Evolutionary conservation across 1,140 invertebrate genomes (phyloP).

Genomic region (Eriosoma lanigerum): DNA sequence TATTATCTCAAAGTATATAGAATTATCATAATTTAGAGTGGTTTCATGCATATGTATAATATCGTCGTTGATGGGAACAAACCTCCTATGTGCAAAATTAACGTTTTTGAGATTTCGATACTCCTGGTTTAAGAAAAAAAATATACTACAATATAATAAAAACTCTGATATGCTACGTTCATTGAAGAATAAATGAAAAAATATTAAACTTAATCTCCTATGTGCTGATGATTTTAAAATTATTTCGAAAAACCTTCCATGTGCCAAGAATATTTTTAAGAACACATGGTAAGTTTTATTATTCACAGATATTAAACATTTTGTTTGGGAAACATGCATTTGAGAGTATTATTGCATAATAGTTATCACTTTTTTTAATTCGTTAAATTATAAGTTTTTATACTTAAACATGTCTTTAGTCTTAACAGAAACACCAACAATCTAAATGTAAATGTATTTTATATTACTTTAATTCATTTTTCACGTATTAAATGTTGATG

Average conservation of each 20-base stretch:
- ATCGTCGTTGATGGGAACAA: neutral
- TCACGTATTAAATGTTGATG: neutral
- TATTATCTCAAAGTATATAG: too few species aligned
- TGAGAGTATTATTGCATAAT: too few species aligned
- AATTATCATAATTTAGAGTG: too few species aligned
- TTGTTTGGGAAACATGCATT: neutral
- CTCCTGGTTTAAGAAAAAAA: too few species aligned
- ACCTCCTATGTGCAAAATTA: too few species aligned
- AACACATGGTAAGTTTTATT: neutral
- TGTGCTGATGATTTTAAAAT: neutral
- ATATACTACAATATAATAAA: neutral
- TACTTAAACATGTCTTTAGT: too few species aligned
- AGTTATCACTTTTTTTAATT: too few species aligned
- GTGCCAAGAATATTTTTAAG: neutral
- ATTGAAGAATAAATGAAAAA: neutral
- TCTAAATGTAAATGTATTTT: neutral
- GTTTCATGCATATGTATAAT: too few species aligned
- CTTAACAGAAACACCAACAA: too few species aligned
- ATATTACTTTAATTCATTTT: neutral
- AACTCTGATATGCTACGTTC: neutral
- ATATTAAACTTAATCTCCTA: neutral
- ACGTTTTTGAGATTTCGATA: too few species aligned
- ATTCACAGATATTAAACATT: neutral
- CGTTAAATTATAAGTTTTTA: too few species aligned
- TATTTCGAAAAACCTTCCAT: neutral